Percentiles rank a stretch among this genome's conserved stretches.
phyloP scores from a whole-genome alignment of 2,888 invertebrate species.

The Deilephila elpenor region DNA sequence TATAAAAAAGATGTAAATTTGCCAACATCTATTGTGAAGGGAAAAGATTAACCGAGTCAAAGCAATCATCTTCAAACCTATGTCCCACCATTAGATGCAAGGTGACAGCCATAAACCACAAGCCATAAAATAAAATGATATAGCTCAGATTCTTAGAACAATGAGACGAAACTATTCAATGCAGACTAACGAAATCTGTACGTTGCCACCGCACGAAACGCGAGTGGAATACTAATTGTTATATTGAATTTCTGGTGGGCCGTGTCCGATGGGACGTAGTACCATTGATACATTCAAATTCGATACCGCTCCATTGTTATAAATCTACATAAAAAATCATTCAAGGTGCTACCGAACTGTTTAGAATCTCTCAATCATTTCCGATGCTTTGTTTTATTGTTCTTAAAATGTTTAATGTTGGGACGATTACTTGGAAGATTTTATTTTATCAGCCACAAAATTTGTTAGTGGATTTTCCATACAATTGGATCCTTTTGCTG shows the following conservation, averaged over 20 bases:
- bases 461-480: no score
- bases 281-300: constrained; percentile 30
- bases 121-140: constrained; percentile 47
- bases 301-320: constrained; percentile 32
- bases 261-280: background rate
- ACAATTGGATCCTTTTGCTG: no score
- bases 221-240: constrained; percentile 55
- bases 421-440: no score
- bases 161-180: constrained; percentile 43
- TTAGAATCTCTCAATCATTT: background rate
- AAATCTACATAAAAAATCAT: background rate
- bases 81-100: constrained; percentile 51
- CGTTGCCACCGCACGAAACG: constrained; percentile 38
- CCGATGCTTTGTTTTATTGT: background rate
- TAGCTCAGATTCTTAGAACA: constrained; percentile 35
- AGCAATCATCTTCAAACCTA: constrained; percentile 49
- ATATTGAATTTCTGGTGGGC: constrained; percentile 58
- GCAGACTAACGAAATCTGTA: constrained; percentile 38
- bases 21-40: no score
- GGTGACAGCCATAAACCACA: constrained; percentile 48
- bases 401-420: background rate
- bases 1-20: background rate
- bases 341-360: constrained; percentile 4
- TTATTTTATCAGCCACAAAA: no score
- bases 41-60: constrained; percentile 18